Conservation (phyloP, 2,888 invertebrate genomes). For the Apocheima hispidaria region DNA sequence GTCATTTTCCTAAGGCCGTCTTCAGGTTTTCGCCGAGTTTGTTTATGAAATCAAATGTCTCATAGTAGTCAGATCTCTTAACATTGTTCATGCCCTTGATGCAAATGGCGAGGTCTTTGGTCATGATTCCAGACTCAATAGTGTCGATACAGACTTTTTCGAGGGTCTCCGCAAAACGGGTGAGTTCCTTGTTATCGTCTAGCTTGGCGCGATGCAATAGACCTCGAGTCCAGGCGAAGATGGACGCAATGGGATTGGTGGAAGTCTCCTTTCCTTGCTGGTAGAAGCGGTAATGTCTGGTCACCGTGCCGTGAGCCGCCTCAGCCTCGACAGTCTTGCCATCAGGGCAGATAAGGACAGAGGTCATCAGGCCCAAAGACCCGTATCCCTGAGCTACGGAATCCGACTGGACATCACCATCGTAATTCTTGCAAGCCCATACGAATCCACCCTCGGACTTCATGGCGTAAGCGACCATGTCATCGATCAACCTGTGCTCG, state of each 20-base stretch:
- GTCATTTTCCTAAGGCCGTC: slow-evolving; percentile 87
- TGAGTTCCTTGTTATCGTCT: slow-evolving; percentile 92
- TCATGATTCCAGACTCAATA: slow-evolving; percentile 98
- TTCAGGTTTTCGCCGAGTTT: slow-evolving; percentile 96
- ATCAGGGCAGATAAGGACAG: slow-evolving; percentile 98
- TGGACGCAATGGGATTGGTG: slow-evolving; percentile 99
- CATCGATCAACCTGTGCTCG: slow-evolving; percentile 99
- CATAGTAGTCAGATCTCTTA: slow-evolving; percentile 93
- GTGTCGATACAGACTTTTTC: slow-evolving; percentile 97
- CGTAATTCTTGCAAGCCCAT: slow-evolving; percentile 99
- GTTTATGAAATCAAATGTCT: slow-evolving; percentile 98
- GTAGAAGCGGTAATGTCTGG: slow-evolving; percentile 95
- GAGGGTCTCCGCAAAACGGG: slow-evolving; percentile 93
- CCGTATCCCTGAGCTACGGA: slow-evolving; percentile 99
- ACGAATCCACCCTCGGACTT: slow-evolving; percentile 99
- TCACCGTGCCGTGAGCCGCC: slow-evolving; percentile 99
- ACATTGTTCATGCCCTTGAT: slow-evolving; percentile 96
- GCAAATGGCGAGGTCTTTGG: slow-evolving; percentile 99
- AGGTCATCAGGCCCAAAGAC: slow-evolving; percentile 99
- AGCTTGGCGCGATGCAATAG: slow-evolving; percentile 97
- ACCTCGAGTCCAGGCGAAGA: slow-evolving; percentile 99
- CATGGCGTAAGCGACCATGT: slow-evolving; percentile 99
- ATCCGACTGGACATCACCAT: slow-evolving; percentile 99
- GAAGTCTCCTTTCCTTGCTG: slow-evolving; percentile 99
- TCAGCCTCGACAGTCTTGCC: slow-evolving; percentile 99